phyloP scores from a whole-genome alignment of 2,113 vertebrate genomes.

The Struthio camelus region DNA sequence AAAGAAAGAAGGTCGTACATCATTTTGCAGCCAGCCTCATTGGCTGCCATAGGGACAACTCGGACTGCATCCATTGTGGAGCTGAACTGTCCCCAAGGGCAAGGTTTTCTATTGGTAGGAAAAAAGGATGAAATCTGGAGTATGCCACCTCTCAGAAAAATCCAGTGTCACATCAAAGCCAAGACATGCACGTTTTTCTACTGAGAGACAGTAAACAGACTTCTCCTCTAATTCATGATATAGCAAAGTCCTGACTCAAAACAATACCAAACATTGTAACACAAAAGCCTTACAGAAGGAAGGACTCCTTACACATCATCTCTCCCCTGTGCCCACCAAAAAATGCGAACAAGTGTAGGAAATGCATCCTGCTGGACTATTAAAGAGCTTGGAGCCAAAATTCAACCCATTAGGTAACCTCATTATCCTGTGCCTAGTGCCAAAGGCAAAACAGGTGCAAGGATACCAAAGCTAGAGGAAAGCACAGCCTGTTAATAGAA shows the following conservation, averaged over 20 bases:
- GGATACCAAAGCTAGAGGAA: conserved; percentile 34
- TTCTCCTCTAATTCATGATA: background rate
- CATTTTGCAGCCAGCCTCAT: background rate
- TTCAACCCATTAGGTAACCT: conserved; percentile 54
- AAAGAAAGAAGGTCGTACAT: background rate
- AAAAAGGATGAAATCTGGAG: background rate
- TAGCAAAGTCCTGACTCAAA: background rate
- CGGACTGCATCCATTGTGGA: background rate
- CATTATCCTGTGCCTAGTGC: conserved; percentile 56
- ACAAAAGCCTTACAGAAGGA: background rate
- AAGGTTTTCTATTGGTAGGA: background rate
- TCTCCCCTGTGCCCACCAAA: background rate
- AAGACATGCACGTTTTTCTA: background rate
- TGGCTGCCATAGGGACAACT: background rate
- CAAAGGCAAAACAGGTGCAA: conserved; percentile 73
- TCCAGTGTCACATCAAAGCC: background rate
- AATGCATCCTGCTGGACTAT: conserved; percentile 31
- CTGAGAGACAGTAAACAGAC: background rate
- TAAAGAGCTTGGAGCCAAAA: conserved; percentile 30
- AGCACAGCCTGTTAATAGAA: conserved; percentile 46
- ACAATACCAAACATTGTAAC: background rate
- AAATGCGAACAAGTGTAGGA: background rate
- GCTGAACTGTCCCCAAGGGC: background rate
- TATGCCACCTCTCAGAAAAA: background rate
- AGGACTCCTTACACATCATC: background rate